A percentile compares a stretch with the other conserved stretches of the same genome.
phyloP scores from a whole-genome alignment of 2,888 invertebrate species.

The Andrena praecox region DNA sequence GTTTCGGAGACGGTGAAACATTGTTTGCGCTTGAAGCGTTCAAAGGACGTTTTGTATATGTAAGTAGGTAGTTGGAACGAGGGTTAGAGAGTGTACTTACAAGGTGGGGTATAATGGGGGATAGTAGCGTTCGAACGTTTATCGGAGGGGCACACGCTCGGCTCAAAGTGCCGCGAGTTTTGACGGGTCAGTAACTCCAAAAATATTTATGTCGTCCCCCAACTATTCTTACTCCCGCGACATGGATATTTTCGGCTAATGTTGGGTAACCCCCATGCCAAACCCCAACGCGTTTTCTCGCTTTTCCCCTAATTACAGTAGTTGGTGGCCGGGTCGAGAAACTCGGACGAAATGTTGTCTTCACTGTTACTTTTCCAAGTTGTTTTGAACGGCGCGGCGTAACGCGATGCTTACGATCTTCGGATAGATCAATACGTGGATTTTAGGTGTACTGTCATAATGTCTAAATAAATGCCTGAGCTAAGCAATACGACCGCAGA shows the following conservation, averaged over 20 bases:
- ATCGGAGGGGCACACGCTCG: conserved; percentile 35
- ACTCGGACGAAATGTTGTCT: conserved; percentile 1
- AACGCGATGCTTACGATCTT: too few species aligned
- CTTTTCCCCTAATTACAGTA: conserved; percentile 61
- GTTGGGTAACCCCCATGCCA: conserved; percentile 64
- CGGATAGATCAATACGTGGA: background rate
- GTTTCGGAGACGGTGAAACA: too few species aligned
- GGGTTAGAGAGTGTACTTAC: conserved; percentile 22
- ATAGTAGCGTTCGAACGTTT: background rate
- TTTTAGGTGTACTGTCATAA: background rate
- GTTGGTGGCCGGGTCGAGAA: conserved; percentile 41
- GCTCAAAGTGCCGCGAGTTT: conserved; percentile 68
- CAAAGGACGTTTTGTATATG: background rate
- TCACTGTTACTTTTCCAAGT: too few species aligned
- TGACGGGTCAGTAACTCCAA: conserved; percentile 77
- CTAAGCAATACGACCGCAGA: background rate
- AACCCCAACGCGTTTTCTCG: conserved; percentile 56
- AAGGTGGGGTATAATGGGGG: background rate
- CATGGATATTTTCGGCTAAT: conserved; percentile 71
- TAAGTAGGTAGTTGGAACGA: background rate
- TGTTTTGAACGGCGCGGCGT: too few species aligned
- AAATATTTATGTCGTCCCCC: conserved; percentile 74
- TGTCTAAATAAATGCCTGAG: background rate
- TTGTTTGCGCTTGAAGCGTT: too few species aligned
- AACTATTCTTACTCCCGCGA: conserved; percentile 73